phyloP scores from a whole-genome alignment of 64 coral and sea anemone species.

The Montipora sp. region DNA sequence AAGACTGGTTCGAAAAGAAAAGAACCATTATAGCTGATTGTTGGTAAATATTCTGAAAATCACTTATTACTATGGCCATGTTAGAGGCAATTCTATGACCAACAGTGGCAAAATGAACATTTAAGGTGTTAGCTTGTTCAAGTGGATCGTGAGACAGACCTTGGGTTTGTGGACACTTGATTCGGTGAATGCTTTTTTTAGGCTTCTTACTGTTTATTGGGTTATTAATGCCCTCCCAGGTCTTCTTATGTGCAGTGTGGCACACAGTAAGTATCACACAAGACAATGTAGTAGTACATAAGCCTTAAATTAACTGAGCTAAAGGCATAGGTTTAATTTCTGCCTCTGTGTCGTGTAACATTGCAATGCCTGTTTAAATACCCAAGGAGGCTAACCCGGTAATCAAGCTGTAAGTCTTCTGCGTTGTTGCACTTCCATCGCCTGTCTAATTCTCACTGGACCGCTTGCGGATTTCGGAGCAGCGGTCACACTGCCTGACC shows the following conservation, averaged over 20 bases:
- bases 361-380: too few species aligned
- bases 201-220: slow-evolving; percentile 19
- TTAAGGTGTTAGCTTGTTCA: slow-evolving; percentile 29
- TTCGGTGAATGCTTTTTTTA: neutral
- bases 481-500: too few species aligned
- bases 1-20: slow-evolving; percentile 44
- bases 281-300: too few species aligned
- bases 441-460: too few species aligned
- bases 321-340: too few species aligned
- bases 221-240: neutral
- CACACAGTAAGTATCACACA: too few species aligned
- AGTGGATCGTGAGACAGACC: slow-evolving; percentile 39
- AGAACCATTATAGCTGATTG: slow-evolving; percentile 28
- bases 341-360: too few species aligned
- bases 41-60: slow-evolving; percentile 35
- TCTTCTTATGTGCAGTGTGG: neutral
- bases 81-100: slow-evolving; percentile 39
- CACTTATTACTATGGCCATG: slow-evolving; percentile 16
- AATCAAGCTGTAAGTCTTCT: too few species aligned
- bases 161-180: slow-evolving; percentile 24
- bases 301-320: too few species aligned
- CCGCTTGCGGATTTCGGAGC: too few species aligned
- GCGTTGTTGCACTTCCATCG: too few species aligned
- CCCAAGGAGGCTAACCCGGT: too few species aligned
- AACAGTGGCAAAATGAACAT: slow-evolving; percentile 52